These are phyloP conservation scores for Aotus griseimembra DNA, from an alignment of 2,797 vertebrate species.

Conservation along the genomic window DNA sequence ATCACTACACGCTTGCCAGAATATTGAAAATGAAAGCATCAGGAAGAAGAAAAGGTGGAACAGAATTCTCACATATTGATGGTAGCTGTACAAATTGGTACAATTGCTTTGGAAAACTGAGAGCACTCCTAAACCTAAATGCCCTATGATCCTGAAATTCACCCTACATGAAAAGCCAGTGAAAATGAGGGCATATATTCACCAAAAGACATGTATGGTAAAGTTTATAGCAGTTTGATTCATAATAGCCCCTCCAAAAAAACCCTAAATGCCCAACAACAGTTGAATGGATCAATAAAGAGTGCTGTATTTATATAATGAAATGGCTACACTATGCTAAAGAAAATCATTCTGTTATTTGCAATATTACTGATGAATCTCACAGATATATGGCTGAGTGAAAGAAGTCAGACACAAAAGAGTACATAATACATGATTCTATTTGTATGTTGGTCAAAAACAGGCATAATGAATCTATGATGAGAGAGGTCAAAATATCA, in stretches of 20 bases:
- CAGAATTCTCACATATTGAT: neutral
- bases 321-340: neutral
- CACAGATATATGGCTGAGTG: neutral
- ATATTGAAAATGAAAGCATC: neutral
- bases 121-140: neutral
- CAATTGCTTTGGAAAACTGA: neutral
- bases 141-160: neutral
- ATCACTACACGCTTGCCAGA: too few relatives aligned
- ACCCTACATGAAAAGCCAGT: neutral
- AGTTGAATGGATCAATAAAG: neutral
- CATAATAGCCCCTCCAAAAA: neutral
- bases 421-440: neutral
- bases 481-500: neutral
- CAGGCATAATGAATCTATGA: neutral
- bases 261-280: neutral
- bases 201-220: neutral
- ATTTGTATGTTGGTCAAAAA: constrained; percentile 5
- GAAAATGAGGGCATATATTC: neutral
- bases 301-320: neutral
- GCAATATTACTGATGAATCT: neutral
- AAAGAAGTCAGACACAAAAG: neutral
- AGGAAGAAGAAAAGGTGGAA: neutral
- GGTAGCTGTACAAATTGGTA: neutral
- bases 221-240: neutral
- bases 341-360: neutral